Percentiles rank a stretch among this genome's conserved stretches.
These are phyloP conservation scores for Trissolcus brochymenae DNA, from an alignment of 2,888 invertebrate genomes.

Conservation along the genomic window DNA sequence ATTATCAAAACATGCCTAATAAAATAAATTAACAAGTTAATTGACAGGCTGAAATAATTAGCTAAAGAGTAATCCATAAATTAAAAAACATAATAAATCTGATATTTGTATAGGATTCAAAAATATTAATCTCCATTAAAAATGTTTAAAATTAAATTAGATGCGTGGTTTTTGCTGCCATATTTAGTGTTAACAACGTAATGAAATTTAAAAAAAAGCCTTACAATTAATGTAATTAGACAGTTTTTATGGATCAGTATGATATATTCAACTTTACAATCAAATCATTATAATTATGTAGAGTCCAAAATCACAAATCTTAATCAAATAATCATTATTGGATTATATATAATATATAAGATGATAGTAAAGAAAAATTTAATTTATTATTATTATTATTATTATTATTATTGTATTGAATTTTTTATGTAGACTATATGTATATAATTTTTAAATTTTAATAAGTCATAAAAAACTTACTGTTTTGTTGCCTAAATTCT, in stretches of 20 bases:
- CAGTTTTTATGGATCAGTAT: no score
- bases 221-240: no score
- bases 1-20: not conserved
- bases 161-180: not conserved
- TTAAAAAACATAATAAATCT: not conserved
- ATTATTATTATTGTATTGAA: no score
- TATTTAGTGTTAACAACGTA: constrained; percentile 1
- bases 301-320: no score
- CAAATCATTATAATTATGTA: no score
- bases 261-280: no score
- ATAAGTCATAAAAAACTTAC: constrained; percentile 79
- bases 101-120: not conserved
- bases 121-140: constrained; percentile 9
- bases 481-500: constrained; percentile 93
- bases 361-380: no score
- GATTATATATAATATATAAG: no score
- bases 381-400: no score
- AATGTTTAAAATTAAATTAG: constrained; percentile 8
- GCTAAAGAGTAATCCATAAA: constrained; percentile 2
- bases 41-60: not conserved
- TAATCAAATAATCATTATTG: no score
- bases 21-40: constrained; percentile 13
- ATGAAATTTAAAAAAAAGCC: not conserved
- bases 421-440: no score
- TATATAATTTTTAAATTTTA: no score